These are phyloP conservation scores for Dasyornis broadbenti DNA, from an alignment of 2,113 vertebrate genomes.

Conservation along the genomic window DNA sequence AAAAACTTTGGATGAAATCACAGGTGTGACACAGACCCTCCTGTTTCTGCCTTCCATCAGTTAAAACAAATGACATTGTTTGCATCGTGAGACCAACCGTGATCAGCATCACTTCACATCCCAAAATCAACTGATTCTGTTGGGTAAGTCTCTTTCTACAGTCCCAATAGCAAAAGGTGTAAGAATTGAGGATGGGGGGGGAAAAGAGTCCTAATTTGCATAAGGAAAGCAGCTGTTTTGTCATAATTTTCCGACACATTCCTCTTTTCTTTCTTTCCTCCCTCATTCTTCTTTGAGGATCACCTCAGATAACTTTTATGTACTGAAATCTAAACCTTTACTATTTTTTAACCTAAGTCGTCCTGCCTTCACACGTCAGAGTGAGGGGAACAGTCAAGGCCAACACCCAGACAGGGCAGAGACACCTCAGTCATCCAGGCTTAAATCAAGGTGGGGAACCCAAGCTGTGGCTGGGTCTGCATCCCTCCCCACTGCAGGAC, in stretches of 20 bases:
- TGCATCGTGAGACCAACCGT: not conserved
- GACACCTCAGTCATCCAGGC: not conserved
- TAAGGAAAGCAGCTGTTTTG: not conserved
- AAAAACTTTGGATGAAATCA: not conserved
- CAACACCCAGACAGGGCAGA: not conserved
- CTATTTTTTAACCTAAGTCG: not conserved
- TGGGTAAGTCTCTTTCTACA: not conserved
- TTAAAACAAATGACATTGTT: not conserved
- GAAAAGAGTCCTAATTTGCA: not conserved
- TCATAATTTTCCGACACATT: not conserved
- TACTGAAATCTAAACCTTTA: not conserved
- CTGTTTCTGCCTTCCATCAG: not conserved
- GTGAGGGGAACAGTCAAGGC: not conserved
- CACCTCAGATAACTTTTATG: not conserved
- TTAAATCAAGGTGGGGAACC: not conserved
- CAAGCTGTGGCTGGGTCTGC: not conserved
- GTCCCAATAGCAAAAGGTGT: not conserved
- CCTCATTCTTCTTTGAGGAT: not conserved
- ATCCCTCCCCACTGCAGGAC: not conserved
- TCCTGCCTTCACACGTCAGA: not conserved
- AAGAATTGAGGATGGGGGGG: not conserved
- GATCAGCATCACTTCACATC: not conserved
- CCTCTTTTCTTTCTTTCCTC: not conserved
- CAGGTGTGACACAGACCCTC: not conserved
- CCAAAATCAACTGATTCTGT: not conserved